Evolutionary conservation across 2,888 invertebrate genomes (phyloP).

Genomic region (Platycheirus rosarum): DNA sequence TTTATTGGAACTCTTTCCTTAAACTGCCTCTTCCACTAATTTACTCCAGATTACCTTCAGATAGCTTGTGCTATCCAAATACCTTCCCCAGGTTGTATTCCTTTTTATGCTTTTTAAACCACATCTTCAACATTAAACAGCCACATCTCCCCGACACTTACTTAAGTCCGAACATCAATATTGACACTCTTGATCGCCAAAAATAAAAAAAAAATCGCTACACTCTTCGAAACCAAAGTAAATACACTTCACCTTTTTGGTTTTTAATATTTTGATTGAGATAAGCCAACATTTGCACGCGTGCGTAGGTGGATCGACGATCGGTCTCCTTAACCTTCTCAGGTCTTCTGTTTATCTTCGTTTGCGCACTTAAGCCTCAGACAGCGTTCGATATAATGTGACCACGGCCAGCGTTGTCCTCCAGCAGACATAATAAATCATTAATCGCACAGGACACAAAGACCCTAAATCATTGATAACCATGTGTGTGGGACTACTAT

Average conservation of each 20-base stretch:
- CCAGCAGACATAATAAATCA: conserved; percentile 64
- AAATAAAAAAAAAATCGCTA: conserved; percentile 8
- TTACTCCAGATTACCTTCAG: conserved; percentile 4
- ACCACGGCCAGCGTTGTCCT: conserved; percentile 41
- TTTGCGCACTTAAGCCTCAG: conserved; percentile 48
- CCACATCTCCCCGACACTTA: conserved; percentile 46
- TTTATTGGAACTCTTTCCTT: too few species aligned
- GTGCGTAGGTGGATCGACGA: conserved; percentile 48
- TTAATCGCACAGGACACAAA: conserved; percentile 57
- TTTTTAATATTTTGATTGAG: conserved; percentile 36
- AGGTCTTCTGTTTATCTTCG: conserved; percentile 57
- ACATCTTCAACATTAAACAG: conserved; percentile 29
- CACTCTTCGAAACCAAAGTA: conserved; percentile 39
- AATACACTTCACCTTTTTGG: conserved; percentile 52
- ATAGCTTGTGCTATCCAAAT: conserved; percentile 13
- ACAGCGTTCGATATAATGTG: conserved; percentile 55
- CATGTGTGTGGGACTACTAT: conserved; percentile 50
- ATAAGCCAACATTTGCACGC: conserved; percentile 27
- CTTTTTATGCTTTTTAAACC: conserved; percentile 16
- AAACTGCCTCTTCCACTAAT: background rate
- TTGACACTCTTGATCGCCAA: conserved; percentile 53
- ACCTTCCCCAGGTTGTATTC: background rate
- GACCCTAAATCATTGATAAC: conserved; percentile 67
- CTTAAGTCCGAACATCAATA: conserved; percentile 64
- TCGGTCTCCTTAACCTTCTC: conserved; percentile 36